Evolutionary conservation across 2,113 vertebrate species (phyloP), one percentile per base, ranked within the genome.

Genomic region (Erythrolamprus reginae): DNA sequence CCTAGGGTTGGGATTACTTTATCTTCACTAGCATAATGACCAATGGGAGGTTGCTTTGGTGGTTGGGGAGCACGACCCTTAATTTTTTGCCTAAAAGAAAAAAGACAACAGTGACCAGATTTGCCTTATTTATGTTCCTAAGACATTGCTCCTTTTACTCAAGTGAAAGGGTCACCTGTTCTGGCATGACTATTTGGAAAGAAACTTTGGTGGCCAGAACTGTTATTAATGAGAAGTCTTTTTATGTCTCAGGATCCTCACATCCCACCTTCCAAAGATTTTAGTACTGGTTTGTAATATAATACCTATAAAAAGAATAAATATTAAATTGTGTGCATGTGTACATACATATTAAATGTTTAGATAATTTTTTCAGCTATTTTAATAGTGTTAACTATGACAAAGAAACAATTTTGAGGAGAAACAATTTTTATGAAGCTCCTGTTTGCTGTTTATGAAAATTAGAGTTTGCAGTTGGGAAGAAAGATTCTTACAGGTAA

Each of bases 41-140:
- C 93, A 82, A 97, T 90, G 0, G 97, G 95, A 93, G 88, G 93
- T 4, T 98, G 98, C 1, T 97, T 98, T 91, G 98, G 98, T 0
- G 98, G 98, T 90, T 95, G 95, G 1, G 97, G 97, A 38, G 99
- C 98, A 0, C 96, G 97, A 13, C 97, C 95, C 97, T 99, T 99
- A 98, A 98, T 99, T 96, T 94, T 98, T 96, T 94, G 98, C 94
- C 98, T 98, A 92, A 3, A 94, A 93, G 94, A 77, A 92, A 92
- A 89, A 28, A 50, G 6, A 93, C 17, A 93, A 9, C 82, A 92
- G 1, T 86, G 86, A 92, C 86, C 90, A 0, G 89, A 0, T 52
- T 38, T 85, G 47, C 1, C 38, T 45, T 45, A 42, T 28, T 47
- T 15, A 28, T 45, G 23, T 21, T 28, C 23, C 23, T 45, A 82